Base-by-base conservation (phyloP, 2,888 invertebrate genomes). In the Lycaena phlaeas region DNA sequence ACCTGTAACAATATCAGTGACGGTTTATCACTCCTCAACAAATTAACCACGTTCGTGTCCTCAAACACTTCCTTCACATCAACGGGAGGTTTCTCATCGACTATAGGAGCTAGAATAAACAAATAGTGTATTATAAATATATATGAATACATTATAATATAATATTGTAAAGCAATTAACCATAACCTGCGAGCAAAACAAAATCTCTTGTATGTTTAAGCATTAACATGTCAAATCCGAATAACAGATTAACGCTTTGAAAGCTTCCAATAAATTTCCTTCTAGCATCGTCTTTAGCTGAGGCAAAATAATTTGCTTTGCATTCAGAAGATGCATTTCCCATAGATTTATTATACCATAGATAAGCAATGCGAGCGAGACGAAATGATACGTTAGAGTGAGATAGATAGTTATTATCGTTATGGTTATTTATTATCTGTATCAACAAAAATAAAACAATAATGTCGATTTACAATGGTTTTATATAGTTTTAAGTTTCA, bases 1-100 rank as follows among this genome's bases (percentile, higher is more conserved):
- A 82, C 85, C 72, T 85, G 82, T 25, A 85, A 47, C n/a, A 85
- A 48, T 51, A 85, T 69, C 0, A 85, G 59, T 0, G 76, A 71
- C 0, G 81, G 68, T 27, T 78, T 60, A 5, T 77, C 73, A 10
- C 56, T 70, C 30, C 56, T 59, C 40, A 85, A 50, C 26, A 82
- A 42, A 4, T 75, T 69, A 1, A 73, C 61, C 0, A 81, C 69
- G 27, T 72, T 78, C 0, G 64, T 65, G 12, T 73, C 64, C 10
- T 81, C 78, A 2, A 59, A 67, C 1, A 59, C 43, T 6, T 75
- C 76, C 40, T 73, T 78, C 1, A 76, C 53, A 9, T 66, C 66
- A 0, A 59, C 51, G 0, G 56, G 27, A 0, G 60, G 55, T 11
- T 64, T 61, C 26, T 48, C 43, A 1, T 63, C 61, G 2, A 54